Percentiles rank a stretch among this genome's conserved stretches.
These are phyloP conservation scores for Planiliza haematocheilus DNA, from an alignment of 2,113 vertebrate species.

Conservation along the genomic window DNA sequence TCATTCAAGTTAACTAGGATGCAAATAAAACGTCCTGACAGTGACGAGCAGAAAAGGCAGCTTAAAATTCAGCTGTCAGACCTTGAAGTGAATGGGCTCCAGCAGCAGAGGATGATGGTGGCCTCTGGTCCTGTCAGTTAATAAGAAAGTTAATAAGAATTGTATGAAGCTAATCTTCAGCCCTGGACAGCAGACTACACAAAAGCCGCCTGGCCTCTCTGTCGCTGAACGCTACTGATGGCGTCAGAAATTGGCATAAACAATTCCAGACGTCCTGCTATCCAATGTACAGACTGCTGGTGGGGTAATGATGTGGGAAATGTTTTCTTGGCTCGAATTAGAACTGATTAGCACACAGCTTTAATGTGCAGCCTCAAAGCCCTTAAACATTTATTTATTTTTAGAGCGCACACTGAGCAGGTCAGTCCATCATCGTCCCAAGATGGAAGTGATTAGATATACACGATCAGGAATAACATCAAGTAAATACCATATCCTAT, in stretches of 20 bases:
- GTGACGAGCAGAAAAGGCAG: slow-evolving; percentile 33
- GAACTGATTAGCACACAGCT: slow-evolving; percentile 25
- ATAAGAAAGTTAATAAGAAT: neutral
- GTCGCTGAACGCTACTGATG: slow-evolving; percentile 1
- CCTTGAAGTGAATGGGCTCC: slow-evolving; percentile 17
- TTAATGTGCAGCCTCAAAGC: slow-evolving; percentile 23
- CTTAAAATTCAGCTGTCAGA: slow-evolving; percentile 36
- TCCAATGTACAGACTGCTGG: slow-evolving; percentile 20
- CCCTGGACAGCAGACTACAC: neutral
- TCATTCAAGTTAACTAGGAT: slow-evolving; percentile 32
- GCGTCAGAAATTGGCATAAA: slow-evolving; percentile 29
- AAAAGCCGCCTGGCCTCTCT: neutral
- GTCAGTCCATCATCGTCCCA: neutral
- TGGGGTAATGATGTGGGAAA: slow-evolving; percentile 64
- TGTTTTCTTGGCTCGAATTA: slow-evolving; percentile 45
- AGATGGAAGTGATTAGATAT: neutral
- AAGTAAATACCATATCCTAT: too few relatives aligned
- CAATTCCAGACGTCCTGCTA: slow-evolving; percentile 29
- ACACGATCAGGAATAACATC: too few relatives aligned
- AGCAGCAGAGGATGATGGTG: neutral
- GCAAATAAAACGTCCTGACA: slow-evolving; percentile 44
- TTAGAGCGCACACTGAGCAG: neutral
- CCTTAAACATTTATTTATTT: slow-evolving; percentile 7
- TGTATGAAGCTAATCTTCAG: slow-evolving; percentile 4
- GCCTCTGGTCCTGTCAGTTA: slow-evolving; percentile 16